A percentile compares a stretch with the other conserved stretches of the same genome.
Conservation (phyloP, 92 coral and sea anemone species). For the Anthopleura xanthogrammica region DNA sequence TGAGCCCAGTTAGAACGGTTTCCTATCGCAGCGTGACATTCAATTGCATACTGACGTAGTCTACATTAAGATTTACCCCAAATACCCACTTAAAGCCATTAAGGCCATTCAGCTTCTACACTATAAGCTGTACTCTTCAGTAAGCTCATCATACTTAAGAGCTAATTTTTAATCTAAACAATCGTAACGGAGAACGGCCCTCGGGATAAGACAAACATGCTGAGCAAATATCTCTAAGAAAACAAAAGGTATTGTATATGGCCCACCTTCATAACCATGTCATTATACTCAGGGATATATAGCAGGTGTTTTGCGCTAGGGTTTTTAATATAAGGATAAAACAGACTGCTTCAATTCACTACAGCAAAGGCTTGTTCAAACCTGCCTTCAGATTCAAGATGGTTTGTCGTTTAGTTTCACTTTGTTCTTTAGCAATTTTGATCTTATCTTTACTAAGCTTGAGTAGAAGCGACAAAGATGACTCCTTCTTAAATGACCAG, state of each 20-base stretch:
- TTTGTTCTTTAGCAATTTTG: neutral
- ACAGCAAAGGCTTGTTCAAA: neutral
- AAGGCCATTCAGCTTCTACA: neutral
- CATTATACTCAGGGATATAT: neutral
- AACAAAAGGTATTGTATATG: neutral
- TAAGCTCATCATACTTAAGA: neutral
- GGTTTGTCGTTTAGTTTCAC: neutral
- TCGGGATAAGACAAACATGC: neutral
- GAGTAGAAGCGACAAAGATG: neutral
- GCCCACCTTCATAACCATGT: neutral
- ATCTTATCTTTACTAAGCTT: neutral
- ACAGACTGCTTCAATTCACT: neutral
- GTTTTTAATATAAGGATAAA: neutral
- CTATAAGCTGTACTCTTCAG: neutral
- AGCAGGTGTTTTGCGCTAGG: neutral
- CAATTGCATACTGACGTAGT: neutral
- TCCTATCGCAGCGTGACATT: neutral
- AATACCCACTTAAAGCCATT: neutral
- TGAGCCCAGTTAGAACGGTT: neutral
- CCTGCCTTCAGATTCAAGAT: neutral
- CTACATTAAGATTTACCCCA: neutral
- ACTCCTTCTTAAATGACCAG: neutral
- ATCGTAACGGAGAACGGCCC: neutral
- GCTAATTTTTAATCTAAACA: constrained; percentile 14
- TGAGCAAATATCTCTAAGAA: neutral